These are phyloP conservation scores for Drosophila subpulchrella DNA, from an alignment of 1,140 invertebrate species.

Conservation along the genomic window DNA sequence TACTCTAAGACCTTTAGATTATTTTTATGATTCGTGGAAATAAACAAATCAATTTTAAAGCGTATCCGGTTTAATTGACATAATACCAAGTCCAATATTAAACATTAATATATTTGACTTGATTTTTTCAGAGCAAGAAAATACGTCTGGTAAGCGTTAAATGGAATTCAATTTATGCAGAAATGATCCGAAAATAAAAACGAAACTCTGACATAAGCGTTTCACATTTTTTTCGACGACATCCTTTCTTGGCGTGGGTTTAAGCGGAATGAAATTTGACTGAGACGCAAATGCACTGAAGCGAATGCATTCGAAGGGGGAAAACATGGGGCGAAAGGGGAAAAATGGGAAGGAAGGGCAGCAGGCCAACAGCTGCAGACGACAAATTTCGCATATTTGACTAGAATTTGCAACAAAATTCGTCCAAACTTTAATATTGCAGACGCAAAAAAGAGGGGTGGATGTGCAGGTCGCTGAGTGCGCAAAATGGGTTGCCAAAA, in stretches of 20 bases:
- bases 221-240: conserved; percentile 13
- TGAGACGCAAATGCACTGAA: conserved; percentile 29
- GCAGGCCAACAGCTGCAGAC: conserved; percentile 39
- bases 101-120: conserved; percentile 2
- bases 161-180: conserved; percentile 31
- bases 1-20: too few species aligned
- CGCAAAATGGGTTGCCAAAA: conserved; percentile 34
- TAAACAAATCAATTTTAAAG: too few species aligned
- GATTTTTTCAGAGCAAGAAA: not conserved
- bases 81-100: not conserved
- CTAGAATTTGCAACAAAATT: conserved; percentile 48
- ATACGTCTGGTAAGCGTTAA: conserved; percentile 8
- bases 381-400: conserved; percentile 46
- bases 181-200: conserved; percentile 18
- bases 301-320: conserved; percentile 18
- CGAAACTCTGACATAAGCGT: conserved; percentile 15
- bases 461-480: conserved; percentile 44
- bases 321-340: not conserved
- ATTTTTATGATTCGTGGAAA: too few species aligned
- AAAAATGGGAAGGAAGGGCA: not conserved
- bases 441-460: conserved; percentile 23
- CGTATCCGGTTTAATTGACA: not conserved
- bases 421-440: conserved; percentile 39
- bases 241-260: conserved; percentile 30
- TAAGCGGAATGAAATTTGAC: conserved; percentile 45